Conservation (phyloP, 2,113 vertebrate genomes). For the Grammomys dolichurus region DNA sequence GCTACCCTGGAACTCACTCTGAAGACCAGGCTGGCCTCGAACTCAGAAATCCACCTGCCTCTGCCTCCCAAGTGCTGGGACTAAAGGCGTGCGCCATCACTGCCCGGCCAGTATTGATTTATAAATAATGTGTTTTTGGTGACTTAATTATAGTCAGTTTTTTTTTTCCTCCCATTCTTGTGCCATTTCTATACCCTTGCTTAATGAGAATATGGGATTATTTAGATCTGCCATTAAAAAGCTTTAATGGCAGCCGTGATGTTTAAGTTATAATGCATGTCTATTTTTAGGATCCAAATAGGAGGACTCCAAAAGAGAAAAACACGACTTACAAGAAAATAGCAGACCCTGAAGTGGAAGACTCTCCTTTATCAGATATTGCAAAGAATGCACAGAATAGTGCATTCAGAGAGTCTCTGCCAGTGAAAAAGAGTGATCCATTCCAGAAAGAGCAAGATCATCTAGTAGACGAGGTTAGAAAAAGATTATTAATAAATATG, state of each 20-base stretch:
- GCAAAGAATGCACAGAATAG: neutral
- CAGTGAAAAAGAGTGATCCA: neutral
- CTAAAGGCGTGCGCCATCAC: too few relatives aligned
- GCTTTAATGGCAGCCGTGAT: neutral
- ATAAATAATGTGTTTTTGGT: constrained; percentile 56
- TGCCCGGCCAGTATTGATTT: neutral
- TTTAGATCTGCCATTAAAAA: neutral
- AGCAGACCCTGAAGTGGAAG: constrained; percentile 49
- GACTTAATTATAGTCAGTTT: constrained; percentile 30
- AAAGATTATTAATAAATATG: constrained; percentile 23
- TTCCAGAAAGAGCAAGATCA: constrained; percentile 80
- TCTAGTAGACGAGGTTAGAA: constrained; percentile 86
- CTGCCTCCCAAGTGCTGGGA: too few relatives aligned
- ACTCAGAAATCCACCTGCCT: too few relatives aligned
- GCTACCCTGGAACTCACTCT: too few relatives aligned
- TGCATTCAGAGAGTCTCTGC: neutral
- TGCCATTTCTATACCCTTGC: neutral
- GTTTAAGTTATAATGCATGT: constrained; percentile 43
- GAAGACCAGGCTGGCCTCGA: too few relatives aligned
- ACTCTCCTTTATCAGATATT: neutral
- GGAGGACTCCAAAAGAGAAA: neutral
- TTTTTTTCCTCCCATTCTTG: neutral
- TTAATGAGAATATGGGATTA: constrained; percentile 48
- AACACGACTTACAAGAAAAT: neutral
- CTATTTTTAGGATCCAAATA: constrained; percentile 67